A percentile compares a stretch with the other conserved stretches of the same genome.
phyloP scores from a whole-genome alignment of 2,113 vertebrate genomes.

The Athene cunicularia region DNA sequence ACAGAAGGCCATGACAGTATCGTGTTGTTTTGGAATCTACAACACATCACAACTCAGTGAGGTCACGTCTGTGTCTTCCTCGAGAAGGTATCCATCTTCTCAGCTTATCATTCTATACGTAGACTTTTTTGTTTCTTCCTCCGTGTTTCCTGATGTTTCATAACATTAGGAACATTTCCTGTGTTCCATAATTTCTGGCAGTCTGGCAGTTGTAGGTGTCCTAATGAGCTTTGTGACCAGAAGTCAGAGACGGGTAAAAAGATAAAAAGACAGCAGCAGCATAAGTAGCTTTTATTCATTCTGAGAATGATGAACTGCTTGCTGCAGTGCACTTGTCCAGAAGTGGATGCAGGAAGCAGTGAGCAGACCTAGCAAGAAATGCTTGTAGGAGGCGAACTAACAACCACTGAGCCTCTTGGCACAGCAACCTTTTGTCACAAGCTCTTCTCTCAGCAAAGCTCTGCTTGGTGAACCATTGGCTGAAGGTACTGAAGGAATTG shows the following conservation, averaged over 20 bases:
- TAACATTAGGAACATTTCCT: neutral
- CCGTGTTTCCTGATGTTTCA: neutral
- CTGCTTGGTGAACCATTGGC: neutral
- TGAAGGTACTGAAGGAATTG: neutral
- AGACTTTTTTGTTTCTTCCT: neutral
- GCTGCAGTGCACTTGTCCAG: neutral
- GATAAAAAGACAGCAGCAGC: neutral
- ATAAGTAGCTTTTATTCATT: neutral
- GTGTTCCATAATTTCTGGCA: neutral
- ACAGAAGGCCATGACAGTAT: too few species aligned
- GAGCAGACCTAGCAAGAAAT: neutral
- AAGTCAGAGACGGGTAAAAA: neutral
- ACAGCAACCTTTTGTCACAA: neutral
- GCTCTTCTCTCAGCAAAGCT: neutral
- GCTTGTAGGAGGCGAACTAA: neutral
- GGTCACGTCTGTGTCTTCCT: neutral
- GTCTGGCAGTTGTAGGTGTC: neutral
- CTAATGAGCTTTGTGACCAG: neutral
- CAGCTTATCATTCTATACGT: neutral
- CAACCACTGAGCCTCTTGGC: neutral
- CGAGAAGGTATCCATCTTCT: neutral
- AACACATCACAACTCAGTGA: neutral
- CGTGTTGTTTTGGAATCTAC: neutral
- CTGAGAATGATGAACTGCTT: neutral
- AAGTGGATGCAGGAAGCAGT: neutral